Evolutionary conservation across 1,140 invertebrate genomes (phyloP).

Genomic region (Heliconius eleuchia): DNA sequence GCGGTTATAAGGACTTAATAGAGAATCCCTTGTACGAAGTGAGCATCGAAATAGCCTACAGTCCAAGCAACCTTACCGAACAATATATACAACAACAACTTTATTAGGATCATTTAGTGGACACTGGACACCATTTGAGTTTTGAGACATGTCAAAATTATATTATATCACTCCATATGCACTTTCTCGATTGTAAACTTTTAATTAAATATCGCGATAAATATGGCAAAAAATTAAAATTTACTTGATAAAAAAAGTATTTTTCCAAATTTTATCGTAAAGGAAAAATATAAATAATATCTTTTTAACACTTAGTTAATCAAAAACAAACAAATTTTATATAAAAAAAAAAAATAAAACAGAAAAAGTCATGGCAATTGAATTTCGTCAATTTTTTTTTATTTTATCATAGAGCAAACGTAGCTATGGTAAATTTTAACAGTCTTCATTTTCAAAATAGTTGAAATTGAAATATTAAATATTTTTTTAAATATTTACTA

Average conservation of each 20-base stretch:
- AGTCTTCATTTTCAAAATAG: slow-evolving; percentile 14
- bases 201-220: not conserved
- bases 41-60: slow-evolving; percentile 74
- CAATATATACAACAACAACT: slow-evolving; percentile 73
- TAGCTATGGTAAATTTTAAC: slow-evolving; percentile 10
- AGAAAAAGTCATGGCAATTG: not conserved
- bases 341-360: not conserved
- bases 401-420: not conserved
- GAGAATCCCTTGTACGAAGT: slow-evolving; percentile 77
- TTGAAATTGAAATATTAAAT: slow-evolving; percentile 11
- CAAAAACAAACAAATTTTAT: not conserved
- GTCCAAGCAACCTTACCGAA: slow-evolving; percentile 69
- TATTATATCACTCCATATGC: not conserved
- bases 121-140: slow-evolving; percentile 11
- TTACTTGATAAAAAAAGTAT: not conserved
- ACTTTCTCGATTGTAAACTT: not conserved
- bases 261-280: no score
- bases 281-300: no score
- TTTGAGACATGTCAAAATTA: slow-evolving; percentile 8
- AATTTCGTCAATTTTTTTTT: not conserved
- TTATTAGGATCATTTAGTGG: slow-evolving; percentile 31
- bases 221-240: not conserved
- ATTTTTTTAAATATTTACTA: slow-evolving; percentile 8
- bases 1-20: slow-evolving; percentile 74
- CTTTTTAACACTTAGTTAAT: not conserved